Base-by-base conservation (phyloP, 2,888 invertebrate genomes). In the Leptinotarsa rubiginosa region DNA sequence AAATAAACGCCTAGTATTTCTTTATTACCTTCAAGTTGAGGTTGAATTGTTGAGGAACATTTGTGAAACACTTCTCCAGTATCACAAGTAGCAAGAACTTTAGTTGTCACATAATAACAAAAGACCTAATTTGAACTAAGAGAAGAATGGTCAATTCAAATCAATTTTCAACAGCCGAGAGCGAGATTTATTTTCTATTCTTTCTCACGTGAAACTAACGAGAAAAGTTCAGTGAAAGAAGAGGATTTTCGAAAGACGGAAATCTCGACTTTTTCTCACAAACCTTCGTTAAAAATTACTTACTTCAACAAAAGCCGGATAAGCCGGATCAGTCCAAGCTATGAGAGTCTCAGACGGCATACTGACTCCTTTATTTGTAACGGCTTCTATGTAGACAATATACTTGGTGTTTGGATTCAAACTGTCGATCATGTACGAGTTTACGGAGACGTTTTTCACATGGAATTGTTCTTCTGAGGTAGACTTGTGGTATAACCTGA, bases 271-370 rank as follows among this genome's bases (percentile, higher is more conserved):
- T 56, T 56, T 56, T 20, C 62, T 62, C n/a, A 62, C 31, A 62
- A 62, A 52, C 52, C 50, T 69, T 69, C 64, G 65, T 73, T 69
- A 72, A 74, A 65, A 67, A 73, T 69, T 65, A 73, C 74, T 80
- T 86, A 95, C 95, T 91, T 95, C 95, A 20, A 96, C 95, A 87
- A 94, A 95, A 0, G 96, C 95, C 0, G 96, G 95, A 83, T 95
- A 92, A 0, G 95, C 95, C 0, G 96, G 95, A 87, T 96, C 95
- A 7, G 96, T 96, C 95, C 95, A 96, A 0, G 94, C 95, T 73
- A 95, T 90, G 41, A 96, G 86, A 0, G 95, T 95, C 87, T 96
- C 96, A 0, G 95, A 95, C 0, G 95, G 92, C 81, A 93, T 87
- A 13, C 95, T 95, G 77, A 91, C 91, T 0, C 95, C 95, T 78